These are phyloP conservation scores for Podarcis muralis DNA, from an alignment of 2,113 vertebrate genomes.

Conservation along the genomic window DNA sequence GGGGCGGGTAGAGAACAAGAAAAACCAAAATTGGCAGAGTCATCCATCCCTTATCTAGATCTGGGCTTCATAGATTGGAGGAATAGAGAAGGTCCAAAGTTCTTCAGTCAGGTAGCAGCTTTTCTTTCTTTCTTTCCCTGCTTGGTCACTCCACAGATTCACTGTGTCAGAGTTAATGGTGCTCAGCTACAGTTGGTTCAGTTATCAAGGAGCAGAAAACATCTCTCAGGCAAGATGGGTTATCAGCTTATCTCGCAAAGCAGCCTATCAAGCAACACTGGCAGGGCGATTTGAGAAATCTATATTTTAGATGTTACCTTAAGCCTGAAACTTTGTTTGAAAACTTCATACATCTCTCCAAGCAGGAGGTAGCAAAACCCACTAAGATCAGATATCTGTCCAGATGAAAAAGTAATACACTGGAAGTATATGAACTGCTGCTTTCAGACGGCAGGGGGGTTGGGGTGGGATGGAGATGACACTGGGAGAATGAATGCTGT, in stretches of 20 bases:
- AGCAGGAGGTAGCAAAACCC: slow-evolving; percentile 55
- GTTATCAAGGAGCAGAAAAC: slow-evolving; percentile 9
- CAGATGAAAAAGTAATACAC: slow-evolving; percentile 61
- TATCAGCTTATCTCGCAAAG: slow-evolving; percentile 56
- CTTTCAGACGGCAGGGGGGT: background rate
- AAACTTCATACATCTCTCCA: slow-evolving; percentile 54
- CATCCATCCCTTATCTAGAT: background rate
- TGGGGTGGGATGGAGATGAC: slow-evolving; percentile 43
- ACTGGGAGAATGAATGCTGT: background rate
- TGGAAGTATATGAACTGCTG: slow-evolving; percentile 41
- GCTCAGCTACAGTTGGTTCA: slow-evolving; percentile 52
- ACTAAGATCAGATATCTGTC: slow-evolving; percentile 55
- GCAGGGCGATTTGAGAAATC: slow-evolving; percentile 25
- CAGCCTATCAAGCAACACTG: slow-evolving; percentile 37
- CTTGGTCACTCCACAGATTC: slow-evolving; percentile 34
- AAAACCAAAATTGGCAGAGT: no score
- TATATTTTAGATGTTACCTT: slow-evolving; percentile 58
- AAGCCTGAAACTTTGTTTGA: slow-evolving; percentile 62
- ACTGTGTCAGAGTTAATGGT: slow-evolving; percentile 47
- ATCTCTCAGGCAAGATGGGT: slow-evolving; percentile 40
- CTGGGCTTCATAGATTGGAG: background rate
- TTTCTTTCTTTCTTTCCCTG: slow-evolving; percentile 28
- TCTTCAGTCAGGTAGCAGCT: no score
- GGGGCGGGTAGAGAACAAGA: no score
- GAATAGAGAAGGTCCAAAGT: background rate